phyloP scores from a whole-genome alignment of 2,888 invertebrate species.

The Amorpha juglandis region DNA sequence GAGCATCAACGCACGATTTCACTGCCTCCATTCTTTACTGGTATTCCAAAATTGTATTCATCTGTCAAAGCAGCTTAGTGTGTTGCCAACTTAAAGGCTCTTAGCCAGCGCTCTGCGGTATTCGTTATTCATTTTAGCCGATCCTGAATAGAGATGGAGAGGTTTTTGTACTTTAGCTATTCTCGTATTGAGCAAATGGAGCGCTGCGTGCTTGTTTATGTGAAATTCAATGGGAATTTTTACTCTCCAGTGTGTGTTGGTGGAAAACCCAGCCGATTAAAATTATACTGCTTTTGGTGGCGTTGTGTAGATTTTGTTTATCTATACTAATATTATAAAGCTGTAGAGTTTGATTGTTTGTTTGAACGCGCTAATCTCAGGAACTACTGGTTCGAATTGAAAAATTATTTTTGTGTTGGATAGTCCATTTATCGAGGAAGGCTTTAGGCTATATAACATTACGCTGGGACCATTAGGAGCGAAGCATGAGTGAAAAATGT shows the following conservation, averaged over 20 bases:
- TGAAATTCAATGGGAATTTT: constrained; percentile 16
- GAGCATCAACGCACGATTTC: no score
- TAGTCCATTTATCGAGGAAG: no score
- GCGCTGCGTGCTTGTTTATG: constrained; percentile 26
- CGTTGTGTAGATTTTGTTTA: neutral
- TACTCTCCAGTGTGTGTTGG: constrained; percentile 6
- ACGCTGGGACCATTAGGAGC: no score
- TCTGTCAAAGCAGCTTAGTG: constrained; percentile 1
- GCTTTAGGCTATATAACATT: no score
- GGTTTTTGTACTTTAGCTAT: constrained; percentile 55
- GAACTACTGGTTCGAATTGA: no score
- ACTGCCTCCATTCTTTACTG: no score
- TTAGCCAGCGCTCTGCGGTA: constrained; percentile 30
- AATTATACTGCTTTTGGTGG: neutral
- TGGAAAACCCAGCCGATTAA: neutral
- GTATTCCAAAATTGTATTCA: no score
- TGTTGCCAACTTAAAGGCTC: constrained; percentile 11
- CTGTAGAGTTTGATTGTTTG: no score
- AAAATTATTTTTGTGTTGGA: no score
- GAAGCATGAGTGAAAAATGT: no score
- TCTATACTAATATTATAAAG: no score
- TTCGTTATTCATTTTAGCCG: constrained; percentile 50
- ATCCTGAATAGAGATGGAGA: constrained; percentile 53
- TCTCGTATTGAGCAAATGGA: constrained; percentile 24
- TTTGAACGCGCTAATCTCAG: no score